These are phyloP conservation scores for Notolepis coatsorum DNA, from an alignment of 2,797 vertebrate genomes.

Conservation along the genomic window DNA sequence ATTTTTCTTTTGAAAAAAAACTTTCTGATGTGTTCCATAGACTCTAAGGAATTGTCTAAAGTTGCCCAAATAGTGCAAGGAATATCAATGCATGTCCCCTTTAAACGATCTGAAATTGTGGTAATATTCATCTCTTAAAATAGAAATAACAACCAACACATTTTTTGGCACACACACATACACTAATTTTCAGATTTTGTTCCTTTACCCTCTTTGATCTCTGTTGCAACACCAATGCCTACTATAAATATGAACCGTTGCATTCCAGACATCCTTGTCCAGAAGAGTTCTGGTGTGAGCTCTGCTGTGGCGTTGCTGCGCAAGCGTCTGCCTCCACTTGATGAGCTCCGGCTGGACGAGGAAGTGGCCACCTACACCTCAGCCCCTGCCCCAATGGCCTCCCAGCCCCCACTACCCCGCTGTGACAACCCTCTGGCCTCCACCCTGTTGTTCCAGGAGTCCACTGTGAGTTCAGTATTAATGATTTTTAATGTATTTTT, in stretches of 20 bases:
- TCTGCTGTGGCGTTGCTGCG: slow-evolving; percentile 54
- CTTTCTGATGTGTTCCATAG: no score
- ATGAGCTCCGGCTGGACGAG: slow-evolving; percentile 78
- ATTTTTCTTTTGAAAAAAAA: no score
- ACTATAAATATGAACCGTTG: neutral
- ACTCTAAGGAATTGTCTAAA: no score
- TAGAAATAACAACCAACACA: no score
- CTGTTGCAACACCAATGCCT: neutral
- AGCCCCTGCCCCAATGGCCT: slow-evolving; percentile 13
- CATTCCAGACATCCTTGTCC: slow-evolving; percentile 40
- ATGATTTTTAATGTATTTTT: neutral
- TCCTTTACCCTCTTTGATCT: neutral
- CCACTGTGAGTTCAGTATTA: slow-evolving; percentile 66
- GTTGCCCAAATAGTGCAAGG: no score
- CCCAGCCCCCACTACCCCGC: slow-evolving; percentile 51
- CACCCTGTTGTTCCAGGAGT: slow-evolving; percentile 71
- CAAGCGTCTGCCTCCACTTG: slow-evolving; percentile 61
- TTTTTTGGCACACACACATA: neutral
- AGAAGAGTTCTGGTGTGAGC: slow-evolving; percentile 42
- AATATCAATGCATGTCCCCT: no score
- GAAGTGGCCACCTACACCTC: slow-evolving; percentile 80
- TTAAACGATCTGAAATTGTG: no score
- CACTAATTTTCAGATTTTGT: neutral
- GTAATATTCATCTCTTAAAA: no score
- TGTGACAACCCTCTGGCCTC: slow-evolving; percentile 80